phyloP scores from a whole-genome alignment of 2,797 vertebrate species.

The Tauraco hartlaubi region DNA sequence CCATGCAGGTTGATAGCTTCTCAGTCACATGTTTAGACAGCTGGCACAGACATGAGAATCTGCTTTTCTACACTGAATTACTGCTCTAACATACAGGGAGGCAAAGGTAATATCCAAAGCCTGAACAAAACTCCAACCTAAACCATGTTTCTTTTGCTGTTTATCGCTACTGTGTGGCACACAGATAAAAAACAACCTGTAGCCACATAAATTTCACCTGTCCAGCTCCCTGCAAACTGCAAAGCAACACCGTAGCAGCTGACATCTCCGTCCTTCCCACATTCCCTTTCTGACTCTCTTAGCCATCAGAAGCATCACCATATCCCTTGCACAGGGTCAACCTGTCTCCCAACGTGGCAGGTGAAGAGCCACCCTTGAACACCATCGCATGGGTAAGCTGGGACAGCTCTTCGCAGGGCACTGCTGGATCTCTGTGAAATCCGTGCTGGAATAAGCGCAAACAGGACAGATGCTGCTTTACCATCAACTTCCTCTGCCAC shows the following conservation, averaged over 20 bases:
- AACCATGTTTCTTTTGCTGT: not conserved
- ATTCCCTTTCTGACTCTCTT: not conserved
- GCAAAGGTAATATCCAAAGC: not conserved
- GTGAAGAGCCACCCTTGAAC: not conserved
- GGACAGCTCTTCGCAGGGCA: not conserved
- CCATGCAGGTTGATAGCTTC: not conserved
- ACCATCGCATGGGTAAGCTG: fast-evolving
- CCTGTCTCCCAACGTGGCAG: fast-evolving
- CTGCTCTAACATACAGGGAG: not conserved
- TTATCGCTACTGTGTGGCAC: not conserved
- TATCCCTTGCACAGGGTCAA: not conserved
- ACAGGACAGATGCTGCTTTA: not conserved
- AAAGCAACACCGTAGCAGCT: not conserved
- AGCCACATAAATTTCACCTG: not conserved
- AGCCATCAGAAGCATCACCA: fast-evolving
- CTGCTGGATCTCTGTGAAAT: not conserved
- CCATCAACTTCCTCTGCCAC: not conserved
- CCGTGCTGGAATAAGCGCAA: not conserved
- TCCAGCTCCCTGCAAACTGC: not conserved
- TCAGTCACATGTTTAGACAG: not conserved
- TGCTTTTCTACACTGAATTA: not conserved
- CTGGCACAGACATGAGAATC: not conserved
- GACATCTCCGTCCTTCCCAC: not conserved
- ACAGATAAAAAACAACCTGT: not conserved
- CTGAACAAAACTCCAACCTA: not conserved